These are phyloP conservation scores for Zonitis immaculata DNA, from an alignment of 2,888 invertebrate genomes.

Conservation along the genomic window DNA sequence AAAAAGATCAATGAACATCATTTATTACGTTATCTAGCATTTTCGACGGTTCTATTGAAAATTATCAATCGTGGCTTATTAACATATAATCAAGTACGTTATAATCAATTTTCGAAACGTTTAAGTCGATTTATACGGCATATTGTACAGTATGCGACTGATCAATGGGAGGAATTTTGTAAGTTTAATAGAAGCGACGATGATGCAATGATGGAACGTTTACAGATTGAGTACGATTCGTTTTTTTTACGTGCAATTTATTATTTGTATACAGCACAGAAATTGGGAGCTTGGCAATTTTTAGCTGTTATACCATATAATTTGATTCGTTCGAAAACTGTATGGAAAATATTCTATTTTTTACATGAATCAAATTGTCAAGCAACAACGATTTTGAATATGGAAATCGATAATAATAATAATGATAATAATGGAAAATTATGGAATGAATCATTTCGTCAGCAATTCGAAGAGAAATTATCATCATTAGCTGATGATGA, in stretches of 20 bases:
- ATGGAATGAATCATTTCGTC: conserved; percentile 49
- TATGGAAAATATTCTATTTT: conserved; percentile 65
- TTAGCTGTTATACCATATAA: conserved; percentile 69
- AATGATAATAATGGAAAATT: conserved; percentile 51
- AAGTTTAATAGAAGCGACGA: conserved; percentile 46
- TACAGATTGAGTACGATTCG: conserved; percentile 69
- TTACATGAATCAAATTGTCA: conserved; percentile 55
- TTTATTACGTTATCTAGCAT: conserved; percentile 64
- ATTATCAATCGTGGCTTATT: conserved; percentile 62
- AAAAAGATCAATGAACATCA: conserved; percentile 51
- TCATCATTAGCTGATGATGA: conserved; percentile 64
- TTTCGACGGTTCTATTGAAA: conserved; percentile 60
- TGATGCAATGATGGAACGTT: conserved; percentile 51
- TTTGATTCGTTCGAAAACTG: conserved; percentile 53
- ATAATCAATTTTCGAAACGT: conserved; percentile 66
- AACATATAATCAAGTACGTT: conserved; percentile 61
- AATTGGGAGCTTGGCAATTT: conserved; percentile 77
- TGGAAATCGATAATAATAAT: conserved; percentile 27
- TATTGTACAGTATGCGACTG: conserved; percentile 67
- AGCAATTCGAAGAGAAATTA: conserved; percentile 62
- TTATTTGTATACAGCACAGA: conserved; percentile 65
- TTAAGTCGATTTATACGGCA: conserved; percentile 65
- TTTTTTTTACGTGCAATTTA: conserved; percentile 66
- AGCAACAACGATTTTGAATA: conserved; percentile 40
- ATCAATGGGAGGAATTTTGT: conserved; percentile 60